Evolutionary conservation across 2,888 invertebrate species (phyloP), one percentile per base, ranked within the genome.

Genomic region (Apotomis turbidana): DNA sequence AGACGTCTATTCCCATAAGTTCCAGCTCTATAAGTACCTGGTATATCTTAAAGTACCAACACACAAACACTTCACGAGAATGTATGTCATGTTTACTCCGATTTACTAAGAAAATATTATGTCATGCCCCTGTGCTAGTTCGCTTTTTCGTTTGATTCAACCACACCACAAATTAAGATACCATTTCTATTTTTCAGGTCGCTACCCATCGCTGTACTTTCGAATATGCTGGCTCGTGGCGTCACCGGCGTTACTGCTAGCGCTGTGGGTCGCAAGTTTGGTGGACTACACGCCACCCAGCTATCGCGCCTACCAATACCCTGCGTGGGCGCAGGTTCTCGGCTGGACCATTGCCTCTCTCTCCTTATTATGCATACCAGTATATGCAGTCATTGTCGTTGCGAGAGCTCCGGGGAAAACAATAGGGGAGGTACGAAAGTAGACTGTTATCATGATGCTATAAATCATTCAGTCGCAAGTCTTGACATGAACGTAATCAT

Each of bases 331-430:
- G 38, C 96, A 97, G 80, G 95, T 95, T 13, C 91, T 98, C 67
- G 98, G 98, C 58, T 98, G 98, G 98, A 93, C 95, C 78, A 96
- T 98, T 76, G 96, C 98, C 0, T 96, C 96, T 10, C 89, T 97
- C 54, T 98, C 98, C 0, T 94, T 98, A 73, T 88, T 97, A 46
- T 97, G 97, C 87, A 97, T 98, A 85, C 98, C 98, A 9, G 95
- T 96, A 67, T 96, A 97, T 85, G 97, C 97, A 55, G 87, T 97
- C 62, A 95, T 96, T 76, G 95, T 96, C 68, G 89, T 98, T 66
- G 83, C 95, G 69, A 94, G 95, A 81, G 94, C 97, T 8, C 95
- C 96, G 61, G 98, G 98, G 69, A 91, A 94, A 61, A 96, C 93
- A 74, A 93, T 97, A 71, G 90, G 94, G 85, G 96, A 97, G 94